Evolutionary conservation across 2,888 invertebrate species (phyloP).

Genomic region (Danaus chrysippus): DNA sequence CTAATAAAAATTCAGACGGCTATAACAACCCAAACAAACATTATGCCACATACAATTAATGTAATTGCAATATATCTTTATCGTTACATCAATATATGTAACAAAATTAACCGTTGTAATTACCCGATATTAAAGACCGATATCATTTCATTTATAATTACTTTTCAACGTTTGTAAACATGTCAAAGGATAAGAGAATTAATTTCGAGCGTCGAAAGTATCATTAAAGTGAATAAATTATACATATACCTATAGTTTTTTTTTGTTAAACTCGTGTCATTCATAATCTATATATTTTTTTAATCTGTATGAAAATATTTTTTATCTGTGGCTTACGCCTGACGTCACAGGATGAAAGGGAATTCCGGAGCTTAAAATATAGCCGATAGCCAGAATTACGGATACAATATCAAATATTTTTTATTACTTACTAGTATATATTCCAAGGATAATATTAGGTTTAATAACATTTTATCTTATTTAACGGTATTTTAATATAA

Average conservation of each 20-base stretch:
- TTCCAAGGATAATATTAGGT: no score
- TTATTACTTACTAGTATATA: background rate
- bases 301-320: constrained; percentile 22
- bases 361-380: constrained; percentile 35
- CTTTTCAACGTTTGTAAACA: constrained; percentile 11
- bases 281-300: constrained; percentile 20
- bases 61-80: constrained; percentile 7
- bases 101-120: constrained; percentile 50
- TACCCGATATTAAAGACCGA: constrained; percentile 52
- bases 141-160: constrained; percentile 53
- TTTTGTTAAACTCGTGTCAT: background rate
- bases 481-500: background rate
- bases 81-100: constrained; percentile 20
- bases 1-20: no score
- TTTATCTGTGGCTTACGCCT: constrained; percentile 33
- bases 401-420: constrained; percentile 19
- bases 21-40: background rate
- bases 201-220: background rate
- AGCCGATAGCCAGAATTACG: constrained; percentile 28
- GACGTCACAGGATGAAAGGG: constrained; percentile 33
- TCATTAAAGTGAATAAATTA: background rate
- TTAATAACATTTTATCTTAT: no score
- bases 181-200: background rate
- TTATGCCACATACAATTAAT: background rate
- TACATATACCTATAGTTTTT: background rate